Evolutionary conservation across 2,888 invertebrate species (phyloP).

Genomic region (Drosophila anomalata): DNA sequence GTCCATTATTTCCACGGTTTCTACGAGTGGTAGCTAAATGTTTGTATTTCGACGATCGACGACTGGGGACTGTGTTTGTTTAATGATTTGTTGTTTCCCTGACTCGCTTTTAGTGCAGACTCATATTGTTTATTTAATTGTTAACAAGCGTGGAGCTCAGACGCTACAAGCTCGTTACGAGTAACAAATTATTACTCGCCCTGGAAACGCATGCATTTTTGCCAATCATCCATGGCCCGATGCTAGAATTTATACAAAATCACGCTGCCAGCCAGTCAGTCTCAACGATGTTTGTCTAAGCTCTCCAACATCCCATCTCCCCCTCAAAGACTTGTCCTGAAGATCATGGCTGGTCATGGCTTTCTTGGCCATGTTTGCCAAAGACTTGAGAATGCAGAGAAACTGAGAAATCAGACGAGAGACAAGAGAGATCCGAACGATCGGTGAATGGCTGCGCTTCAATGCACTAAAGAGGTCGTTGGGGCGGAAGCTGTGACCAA

Average conservation of each 20-base stretch:
- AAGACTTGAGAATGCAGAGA: conserved; percentile 61
- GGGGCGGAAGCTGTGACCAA: conserved; percentile 76
- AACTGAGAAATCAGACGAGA: conserved; percentile 12
- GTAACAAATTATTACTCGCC: conserved; percentile 71
- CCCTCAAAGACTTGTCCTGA: conserved; percentile 14
- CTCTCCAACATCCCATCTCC: conserved; percentile 40
- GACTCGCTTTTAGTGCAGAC: conserved; percentile 48
- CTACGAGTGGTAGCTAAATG: conserved; percentile 59
- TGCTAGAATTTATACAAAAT: conserved; percentile 72
- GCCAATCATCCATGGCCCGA: conserved; percentile 64
- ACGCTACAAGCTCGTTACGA: conserved; percentile 66
- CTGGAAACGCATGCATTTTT: conserved; percentile 55
- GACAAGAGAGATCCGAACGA: conserved; percentile 30
- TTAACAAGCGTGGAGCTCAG: conserved; percentile 70
- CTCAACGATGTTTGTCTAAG: conserved; percentile 78
- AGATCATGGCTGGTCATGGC: conserved; percentile 28
- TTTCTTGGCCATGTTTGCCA: conserved; percentile 63
- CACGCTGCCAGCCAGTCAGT: conserved; percentile 80
- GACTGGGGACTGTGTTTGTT: conserved; percentile 68
- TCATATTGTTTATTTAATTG: conserved; percentile 80
- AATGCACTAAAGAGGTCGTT: conserved; percentile 67
- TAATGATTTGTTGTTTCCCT: conserved; percentile 74
- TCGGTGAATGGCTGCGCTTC: conserved; percentile 76
- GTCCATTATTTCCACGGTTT: background rate
- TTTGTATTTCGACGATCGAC: conserved; percentile 52